A percentile compares a stretch with the other conserved stretches of the same genome.
Conservation (phyloP, 2,797 vertebrate species). For the Prunella strophiata region DNA sequence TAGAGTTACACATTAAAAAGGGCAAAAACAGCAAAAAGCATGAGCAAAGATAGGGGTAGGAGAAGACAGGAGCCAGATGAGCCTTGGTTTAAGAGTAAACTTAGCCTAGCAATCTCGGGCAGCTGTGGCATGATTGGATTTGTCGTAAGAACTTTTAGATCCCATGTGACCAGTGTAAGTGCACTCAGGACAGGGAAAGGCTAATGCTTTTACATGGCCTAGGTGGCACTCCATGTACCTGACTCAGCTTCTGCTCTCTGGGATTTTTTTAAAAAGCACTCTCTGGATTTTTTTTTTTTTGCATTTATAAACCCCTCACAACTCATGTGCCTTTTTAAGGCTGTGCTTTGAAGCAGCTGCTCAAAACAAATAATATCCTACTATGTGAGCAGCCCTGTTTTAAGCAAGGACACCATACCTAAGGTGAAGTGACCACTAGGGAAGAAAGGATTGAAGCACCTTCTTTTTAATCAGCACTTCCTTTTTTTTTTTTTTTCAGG, state of each 20-base stretch:
- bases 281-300: background rate
- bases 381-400: background rate
- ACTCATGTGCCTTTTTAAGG: background rate
- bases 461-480: background rate
- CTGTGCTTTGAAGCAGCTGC: background rate
- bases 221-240: background rate
- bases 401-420: background rate
- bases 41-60: background rate
- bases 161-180: rapidly evolving
- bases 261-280: background rate
- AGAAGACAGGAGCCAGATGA: background rate
- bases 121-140: background rate
- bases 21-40: background rate
- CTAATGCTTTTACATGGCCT: rapidly evolving
- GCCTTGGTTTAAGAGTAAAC: background rate
- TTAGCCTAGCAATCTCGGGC: background rate
- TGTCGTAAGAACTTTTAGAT: background rate
- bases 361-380: background rate
- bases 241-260: background rate
- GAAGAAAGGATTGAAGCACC: background rate
- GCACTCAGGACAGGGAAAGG: background rate
- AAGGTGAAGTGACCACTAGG: background rate
- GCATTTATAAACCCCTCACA: background rate
- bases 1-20: background rate
- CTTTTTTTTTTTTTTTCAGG: background rate